Evolutionary conservation across 2,888 invertebrate genomes (phyloP).

Genomic region (Luperina nickerlii): DNA sequence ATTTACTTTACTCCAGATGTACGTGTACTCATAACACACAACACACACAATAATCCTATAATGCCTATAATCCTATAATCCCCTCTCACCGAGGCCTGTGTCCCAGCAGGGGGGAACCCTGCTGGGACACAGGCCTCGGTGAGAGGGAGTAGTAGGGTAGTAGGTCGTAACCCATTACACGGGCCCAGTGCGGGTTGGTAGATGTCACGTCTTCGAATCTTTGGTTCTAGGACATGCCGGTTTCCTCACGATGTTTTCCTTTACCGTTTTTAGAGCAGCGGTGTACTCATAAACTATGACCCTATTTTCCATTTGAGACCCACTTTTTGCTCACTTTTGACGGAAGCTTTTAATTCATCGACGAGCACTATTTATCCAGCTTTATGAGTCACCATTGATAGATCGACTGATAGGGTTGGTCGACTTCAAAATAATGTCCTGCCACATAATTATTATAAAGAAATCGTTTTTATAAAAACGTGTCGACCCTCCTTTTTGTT

Average conservation of each 20-base stretch:
- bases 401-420: background rate
- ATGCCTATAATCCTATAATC: no score
- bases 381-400: background rate
- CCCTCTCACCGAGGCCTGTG: no score
- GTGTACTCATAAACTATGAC: slow-evolving; percentile 22
- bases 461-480: background rate
- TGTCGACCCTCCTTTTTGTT: background rate
- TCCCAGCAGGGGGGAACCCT: no score
- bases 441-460: no score
- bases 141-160: no score
- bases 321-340: background rate
- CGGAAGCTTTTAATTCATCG: background rate
- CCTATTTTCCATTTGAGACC: slow-evolving; percentile 2
- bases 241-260: no score
- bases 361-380: background rate
- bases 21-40: slow-evolving; percentile 9
- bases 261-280: background rate
- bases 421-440: background rate
- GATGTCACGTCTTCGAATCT: background rate
- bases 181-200: background rate
- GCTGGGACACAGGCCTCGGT: no score
- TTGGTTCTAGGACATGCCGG: no score
- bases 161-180: background rate
- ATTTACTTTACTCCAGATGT: background rate
- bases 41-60: no score